Evolutionary conservation across 2,113 vertebrate genomes (phyloP).

Genomic region (Pseudolaguvia tuberculata): DNA sequence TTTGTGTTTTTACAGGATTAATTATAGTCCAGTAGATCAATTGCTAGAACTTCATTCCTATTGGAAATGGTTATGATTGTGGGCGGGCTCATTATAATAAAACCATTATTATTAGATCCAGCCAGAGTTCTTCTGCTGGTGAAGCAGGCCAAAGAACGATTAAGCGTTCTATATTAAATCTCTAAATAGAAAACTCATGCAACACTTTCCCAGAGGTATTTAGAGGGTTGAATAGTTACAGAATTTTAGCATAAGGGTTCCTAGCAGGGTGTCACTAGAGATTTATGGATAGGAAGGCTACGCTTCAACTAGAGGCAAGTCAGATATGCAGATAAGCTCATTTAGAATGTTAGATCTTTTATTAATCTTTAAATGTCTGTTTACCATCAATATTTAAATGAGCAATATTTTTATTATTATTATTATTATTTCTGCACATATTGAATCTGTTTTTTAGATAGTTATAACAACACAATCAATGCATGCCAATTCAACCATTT

Average conservation of each 20-base stretch:
- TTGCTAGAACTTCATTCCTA: constrained; percentile 14
- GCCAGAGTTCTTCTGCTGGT: background rate
- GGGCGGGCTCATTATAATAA: background rate
- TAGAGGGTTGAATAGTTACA: background rate
- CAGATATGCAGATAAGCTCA: background rate
- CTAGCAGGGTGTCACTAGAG: background rate
- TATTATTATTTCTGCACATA: background rate
- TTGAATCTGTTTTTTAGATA: background rate
- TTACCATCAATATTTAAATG: background rate
- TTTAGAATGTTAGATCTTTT: background rate
- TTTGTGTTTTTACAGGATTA: constrained; percentile 12
- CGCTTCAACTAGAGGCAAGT: too few species aligned
- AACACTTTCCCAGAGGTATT: background rate
- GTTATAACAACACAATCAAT: too few species aligned
- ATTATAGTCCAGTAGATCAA: constrained; percentile 8
- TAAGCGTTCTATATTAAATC: background rate
- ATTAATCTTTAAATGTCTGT: background rate
- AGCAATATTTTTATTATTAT: background rate
- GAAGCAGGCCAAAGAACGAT: background rate
- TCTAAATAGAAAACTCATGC: background rate
- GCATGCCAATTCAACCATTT: background rate
- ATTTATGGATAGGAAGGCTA: background rate
- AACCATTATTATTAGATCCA: background rate
- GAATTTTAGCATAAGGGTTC: background rate
- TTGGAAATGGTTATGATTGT: background rate